Evolutionary conservation across 2,888 invertebrate genomes (phyloP).

Genomic region (Myathropa florea): DNA sequence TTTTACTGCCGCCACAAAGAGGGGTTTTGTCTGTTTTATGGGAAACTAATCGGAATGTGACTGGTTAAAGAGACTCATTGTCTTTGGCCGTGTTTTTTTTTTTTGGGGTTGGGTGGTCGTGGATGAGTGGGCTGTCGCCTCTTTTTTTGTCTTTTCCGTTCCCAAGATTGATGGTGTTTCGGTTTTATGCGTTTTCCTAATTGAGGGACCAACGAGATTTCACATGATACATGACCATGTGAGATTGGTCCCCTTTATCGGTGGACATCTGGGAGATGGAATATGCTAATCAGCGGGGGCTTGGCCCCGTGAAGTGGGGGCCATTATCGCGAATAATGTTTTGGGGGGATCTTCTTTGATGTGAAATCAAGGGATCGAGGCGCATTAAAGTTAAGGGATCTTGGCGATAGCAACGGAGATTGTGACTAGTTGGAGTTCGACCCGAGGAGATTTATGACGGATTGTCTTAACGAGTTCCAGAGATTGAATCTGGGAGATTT

Average conservation of each 20-base stretch:
- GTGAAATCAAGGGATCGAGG: background rate
- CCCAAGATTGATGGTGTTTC: constrained; percentile 7
- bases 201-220: constrained; percentile 4
- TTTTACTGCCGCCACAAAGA: background rate
- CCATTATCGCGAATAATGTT: background rate
- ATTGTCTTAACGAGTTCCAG: background rate
- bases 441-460: background rate
- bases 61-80: background rate
- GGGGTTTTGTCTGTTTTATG: background rate
- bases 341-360: background rate
- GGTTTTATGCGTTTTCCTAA: constrained; percentile 6
- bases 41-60: constrained; percentile 8
- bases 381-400: background rate
- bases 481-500: background rate
- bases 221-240: background rate
- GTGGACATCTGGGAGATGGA: background rate
- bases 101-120: background rate
- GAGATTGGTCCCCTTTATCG: background rate
- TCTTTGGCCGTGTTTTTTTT: background rate
- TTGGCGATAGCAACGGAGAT: background rate
- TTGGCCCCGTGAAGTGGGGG: background rate
- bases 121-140: background rate
- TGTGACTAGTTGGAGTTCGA: background rate
- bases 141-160: background rate
- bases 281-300: background rate